These are phyloP conservation scores for Rhinoptilus africanus DNA, from an alignment of 2,113 vertebrate genomes.

Conservation along the genomic window DNA sequence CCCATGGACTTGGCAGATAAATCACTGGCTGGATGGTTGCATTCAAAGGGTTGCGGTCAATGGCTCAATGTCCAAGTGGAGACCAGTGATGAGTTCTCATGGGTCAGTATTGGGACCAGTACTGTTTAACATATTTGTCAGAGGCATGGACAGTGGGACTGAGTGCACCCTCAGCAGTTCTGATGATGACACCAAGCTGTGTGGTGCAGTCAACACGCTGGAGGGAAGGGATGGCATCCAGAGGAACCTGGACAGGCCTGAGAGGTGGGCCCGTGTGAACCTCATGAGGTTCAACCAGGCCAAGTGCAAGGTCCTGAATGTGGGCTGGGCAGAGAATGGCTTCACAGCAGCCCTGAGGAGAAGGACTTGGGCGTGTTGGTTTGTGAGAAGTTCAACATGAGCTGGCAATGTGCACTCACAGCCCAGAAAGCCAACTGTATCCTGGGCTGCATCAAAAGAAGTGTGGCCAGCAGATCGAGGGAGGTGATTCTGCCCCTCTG, in stretches of 20 bases:
- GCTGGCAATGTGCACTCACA: not conserved
- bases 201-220: not conserved
- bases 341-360: not conserved
- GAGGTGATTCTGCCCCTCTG: not conserved
- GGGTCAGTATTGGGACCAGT: not conserved
- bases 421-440: not conserved
- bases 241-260: not conserved
- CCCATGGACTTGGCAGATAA: not conserved
- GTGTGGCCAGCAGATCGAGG: not conserved
- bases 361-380: not conserved
- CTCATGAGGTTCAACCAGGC: not conserved
- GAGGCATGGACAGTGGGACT: not conserved
- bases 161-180: not conserved
- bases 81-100: not conserved
- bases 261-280: not conserved
- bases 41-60: not conserved
- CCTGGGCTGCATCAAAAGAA: not conserved
- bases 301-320: not conserved
- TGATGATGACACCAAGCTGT: not conserved
- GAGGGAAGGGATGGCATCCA: not conserved
- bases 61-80: not conserved
- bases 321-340: not conserved
- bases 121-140: not conserved
- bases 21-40: not conserved
- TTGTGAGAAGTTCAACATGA: not conserved